Conservation (phyloP, 2,888 invertebrate genomes). For the Gisinianus flammeolus region DNA sequence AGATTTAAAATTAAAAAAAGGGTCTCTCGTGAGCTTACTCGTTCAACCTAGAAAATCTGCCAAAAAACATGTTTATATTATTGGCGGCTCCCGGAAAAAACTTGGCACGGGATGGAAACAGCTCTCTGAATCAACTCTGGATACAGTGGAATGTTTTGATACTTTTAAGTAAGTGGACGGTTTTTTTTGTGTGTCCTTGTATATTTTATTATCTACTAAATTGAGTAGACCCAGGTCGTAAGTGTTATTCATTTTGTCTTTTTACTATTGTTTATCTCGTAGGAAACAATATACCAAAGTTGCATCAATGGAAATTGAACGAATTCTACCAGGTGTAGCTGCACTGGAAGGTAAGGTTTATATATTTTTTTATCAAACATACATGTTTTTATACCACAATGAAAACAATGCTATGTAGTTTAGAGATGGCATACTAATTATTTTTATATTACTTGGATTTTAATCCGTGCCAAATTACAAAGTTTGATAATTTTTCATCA, state of each 20-base stretch:
- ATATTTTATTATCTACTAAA: constrained; percentile 5
- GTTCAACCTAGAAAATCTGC: constrained; percentile 67
- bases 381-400: no score
- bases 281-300: constrained; percentile 79
- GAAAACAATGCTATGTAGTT: no score
- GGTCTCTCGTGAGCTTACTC: constrained; percentile 51
- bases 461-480: no score
- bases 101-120: constrained; percentile 73
- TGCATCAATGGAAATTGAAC: constrained; percentile 80
- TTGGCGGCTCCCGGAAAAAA: constrained; percentile 86
- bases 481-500: neutral
- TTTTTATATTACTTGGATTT: no score
- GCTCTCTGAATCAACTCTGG: constrained; percentile 80
- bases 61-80: constrained; percentile 84
- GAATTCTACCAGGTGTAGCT: constrained; percentile 87
- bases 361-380: no score
- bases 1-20: constrained; percentile 66
- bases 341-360: constrained; percentile 72
- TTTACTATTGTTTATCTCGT: constrained; percentile 33
- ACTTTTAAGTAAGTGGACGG: constrained; percentile 64
- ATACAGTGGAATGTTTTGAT: constrained; percentile 83
- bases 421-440: no score
- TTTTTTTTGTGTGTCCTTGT: neutral
- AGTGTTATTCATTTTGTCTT: neutral
- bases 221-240: neutral